Evolutionary conservation across 2,888 invertebrate species (phyloP).

Genomic region (Bombyx huttoni): DNA sequence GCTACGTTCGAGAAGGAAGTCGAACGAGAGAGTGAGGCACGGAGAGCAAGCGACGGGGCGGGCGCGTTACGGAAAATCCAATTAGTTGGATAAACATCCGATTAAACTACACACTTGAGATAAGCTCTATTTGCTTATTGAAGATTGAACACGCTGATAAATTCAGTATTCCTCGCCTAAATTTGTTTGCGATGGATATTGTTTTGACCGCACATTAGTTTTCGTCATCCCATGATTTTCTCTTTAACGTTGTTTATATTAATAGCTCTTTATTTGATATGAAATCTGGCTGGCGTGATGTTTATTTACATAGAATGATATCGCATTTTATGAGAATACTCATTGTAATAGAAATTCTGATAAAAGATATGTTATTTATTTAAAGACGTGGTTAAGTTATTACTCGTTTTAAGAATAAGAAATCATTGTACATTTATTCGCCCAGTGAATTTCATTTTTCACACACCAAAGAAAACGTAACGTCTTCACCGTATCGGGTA

Average conservation of each 20-base stretch:
- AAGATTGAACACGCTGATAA: constrained; percentile 28
- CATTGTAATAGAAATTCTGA: too few relatives aligned
- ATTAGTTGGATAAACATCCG: constrained; percentile 58
- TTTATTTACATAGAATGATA: background rate
- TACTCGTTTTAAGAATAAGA: background rate
- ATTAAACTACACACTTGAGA: constrained; percentile 42
- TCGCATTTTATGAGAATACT: too few relatives aligned
- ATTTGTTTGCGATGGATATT: constrained; percentile 17
- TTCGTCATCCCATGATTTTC: background rate
- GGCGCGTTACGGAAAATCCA: constrained; percentile 39
- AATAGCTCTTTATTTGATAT: background rate
- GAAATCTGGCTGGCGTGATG: background rate
- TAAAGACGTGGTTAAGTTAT: too few relatives aligned
- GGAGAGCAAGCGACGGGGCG: constrained; percentile 3
- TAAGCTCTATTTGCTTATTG: constrained; percentile 42
- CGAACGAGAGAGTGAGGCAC: constrained; percentile 6
- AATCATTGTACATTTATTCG: background rate
- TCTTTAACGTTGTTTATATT: background rate
- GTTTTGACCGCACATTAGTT: constrained; percentile 8
- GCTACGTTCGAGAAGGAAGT: constrained; percentile 25
- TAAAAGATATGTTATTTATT: too few relatives aligned
- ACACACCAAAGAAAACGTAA: constrained; percentile 7
- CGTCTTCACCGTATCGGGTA: constrained; percentile 25
- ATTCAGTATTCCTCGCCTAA: constrained; percentile 23
- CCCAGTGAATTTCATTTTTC: background rate